These are phyloP conservation scores for Nipponacmea schrenckii DNA, from an alignment of 2,888 invertebrate species.

Conservation along the genomic window DNA sequence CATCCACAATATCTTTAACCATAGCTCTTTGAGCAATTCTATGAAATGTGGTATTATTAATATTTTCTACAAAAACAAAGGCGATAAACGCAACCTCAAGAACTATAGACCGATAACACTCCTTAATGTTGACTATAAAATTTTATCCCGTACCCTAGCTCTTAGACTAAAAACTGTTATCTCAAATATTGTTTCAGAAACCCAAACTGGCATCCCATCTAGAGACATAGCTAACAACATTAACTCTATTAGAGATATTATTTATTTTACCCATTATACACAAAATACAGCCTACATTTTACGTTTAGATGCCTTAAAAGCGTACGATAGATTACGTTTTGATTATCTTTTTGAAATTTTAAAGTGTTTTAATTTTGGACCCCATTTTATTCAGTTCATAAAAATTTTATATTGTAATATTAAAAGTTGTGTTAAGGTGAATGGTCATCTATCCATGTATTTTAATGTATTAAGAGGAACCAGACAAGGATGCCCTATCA, in stretches of 20 bases:
- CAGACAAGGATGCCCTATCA: not conserved
- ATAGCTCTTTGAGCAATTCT: not conserved
- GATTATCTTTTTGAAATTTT: not conserved
- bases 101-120: not conserved
- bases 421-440: not conserved
- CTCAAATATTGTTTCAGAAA: not conserved
- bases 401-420: not conserved
- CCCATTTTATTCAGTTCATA: not conserved
- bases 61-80: not conserved
- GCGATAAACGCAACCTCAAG: not conserved
- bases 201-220: not conserved
- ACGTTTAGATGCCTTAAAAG: not conserved
- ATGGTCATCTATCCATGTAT: not conserved
- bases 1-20: not conserved
- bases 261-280: not conserved
- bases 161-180: not conserved
- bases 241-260: not conserved
- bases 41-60: not conserved
- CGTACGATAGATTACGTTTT: not conserved
- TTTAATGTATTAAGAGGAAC: not conserved
- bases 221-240: not conserved
- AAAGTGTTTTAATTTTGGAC: not conserved
- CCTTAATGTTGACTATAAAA: not conserved
- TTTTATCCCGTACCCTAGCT: not conserved
- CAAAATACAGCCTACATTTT: not conserved